Conservation (phyloP, 2,888 invertebrate species). For the Cataglyphis livida region DNA sequence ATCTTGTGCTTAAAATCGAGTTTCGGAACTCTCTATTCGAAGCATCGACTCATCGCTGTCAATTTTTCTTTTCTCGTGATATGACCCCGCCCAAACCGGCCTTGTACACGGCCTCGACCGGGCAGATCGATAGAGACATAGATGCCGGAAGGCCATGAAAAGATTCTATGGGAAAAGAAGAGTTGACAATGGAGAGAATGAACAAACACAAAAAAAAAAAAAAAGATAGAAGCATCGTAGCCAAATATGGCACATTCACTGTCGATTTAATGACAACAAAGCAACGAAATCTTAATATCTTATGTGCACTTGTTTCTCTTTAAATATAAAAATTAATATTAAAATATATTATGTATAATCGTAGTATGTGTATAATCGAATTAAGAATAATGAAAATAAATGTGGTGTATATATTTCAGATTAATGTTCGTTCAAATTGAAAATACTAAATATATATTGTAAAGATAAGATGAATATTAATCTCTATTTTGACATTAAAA, state of each 20-base stretch:
- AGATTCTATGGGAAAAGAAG: constrained; percentile 66
- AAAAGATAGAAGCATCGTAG: constrained; percentile 24
- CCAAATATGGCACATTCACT: constrained; percentile 43
- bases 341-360: constrained; percentile 1
- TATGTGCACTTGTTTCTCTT: neutral
- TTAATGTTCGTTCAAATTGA: neutral
- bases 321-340: constrained; percentile 13
- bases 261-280: constrained; percentile 43
- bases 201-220: constrained; percentile 14
- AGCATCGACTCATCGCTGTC: constrained; percentile 45
- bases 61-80: constrained; percentile 60
- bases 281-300: constrained; percentile 20
- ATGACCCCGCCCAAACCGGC: constrained; percentile 67
- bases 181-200: constrained; percentile 14
- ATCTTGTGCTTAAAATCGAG: constrained; percentile 6
- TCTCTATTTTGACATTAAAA: neutral
- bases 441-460: neutral
- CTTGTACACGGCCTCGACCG: constrained; percentile 60
- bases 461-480: neutral
- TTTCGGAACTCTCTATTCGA: neutral
- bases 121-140: constrained; percentile 72
- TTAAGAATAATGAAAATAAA: constrained; percentile 10
- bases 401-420: neutral
- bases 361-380: neutral
- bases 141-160: constrained; percentile 68